These are phyloP conservation scores for Gambusia affinis DNA, from an alignment of 2,113 vertebrate genomes.

Conservation along the genomic window DNA sequence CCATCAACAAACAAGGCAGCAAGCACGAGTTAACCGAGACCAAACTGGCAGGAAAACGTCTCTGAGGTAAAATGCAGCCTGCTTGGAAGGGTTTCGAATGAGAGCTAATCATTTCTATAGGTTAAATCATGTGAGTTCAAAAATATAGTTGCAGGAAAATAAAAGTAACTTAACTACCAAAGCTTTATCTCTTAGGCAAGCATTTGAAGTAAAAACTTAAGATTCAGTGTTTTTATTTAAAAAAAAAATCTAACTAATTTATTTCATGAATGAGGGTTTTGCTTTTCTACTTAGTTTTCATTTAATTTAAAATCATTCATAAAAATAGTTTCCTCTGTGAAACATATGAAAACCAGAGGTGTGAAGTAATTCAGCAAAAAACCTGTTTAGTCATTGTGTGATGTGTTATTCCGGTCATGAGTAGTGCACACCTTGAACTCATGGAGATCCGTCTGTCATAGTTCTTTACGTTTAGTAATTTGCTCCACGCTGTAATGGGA, in stretches of 20 bases:
- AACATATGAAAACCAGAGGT: slow-evolving; percentile 9
- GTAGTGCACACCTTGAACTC: not conserved
- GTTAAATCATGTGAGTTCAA: not conserved
- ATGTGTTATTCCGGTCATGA: not conserved
- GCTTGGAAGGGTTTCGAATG: not conserved
- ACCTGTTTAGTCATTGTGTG: not conserved
- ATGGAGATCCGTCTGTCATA: not conserved
- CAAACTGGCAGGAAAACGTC: slow-evolving; percentile 2
- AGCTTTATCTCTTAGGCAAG: not conserved
- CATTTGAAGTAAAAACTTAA: not conserved
- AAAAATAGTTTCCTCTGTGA: slow-evolving; percentile 8
- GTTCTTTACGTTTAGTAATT: not conserved
- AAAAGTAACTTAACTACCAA: not conserved
- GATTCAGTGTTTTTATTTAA: not conserved
- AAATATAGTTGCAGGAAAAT: not conserved
- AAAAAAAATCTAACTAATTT: not conserved
- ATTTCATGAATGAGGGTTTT: slow-evolving; percentile 14
- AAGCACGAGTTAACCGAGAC: slow-evolving; percentile 45
- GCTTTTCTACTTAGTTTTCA: not conserved
- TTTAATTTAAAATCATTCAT: not conserved
- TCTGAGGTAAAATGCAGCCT: not conserved
- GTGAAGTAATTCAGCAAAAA: slow-evolving; percentile 21
- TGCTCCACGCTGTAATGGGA: too few relatives aligned
- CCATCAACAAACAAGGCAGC: slow-evolving; percentile 56
- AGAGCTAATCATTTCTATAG: not conserved